phyloP scores from a whole-genome alignment of 2,797 vertebrate species.

The Acomys russatus region DNA sequence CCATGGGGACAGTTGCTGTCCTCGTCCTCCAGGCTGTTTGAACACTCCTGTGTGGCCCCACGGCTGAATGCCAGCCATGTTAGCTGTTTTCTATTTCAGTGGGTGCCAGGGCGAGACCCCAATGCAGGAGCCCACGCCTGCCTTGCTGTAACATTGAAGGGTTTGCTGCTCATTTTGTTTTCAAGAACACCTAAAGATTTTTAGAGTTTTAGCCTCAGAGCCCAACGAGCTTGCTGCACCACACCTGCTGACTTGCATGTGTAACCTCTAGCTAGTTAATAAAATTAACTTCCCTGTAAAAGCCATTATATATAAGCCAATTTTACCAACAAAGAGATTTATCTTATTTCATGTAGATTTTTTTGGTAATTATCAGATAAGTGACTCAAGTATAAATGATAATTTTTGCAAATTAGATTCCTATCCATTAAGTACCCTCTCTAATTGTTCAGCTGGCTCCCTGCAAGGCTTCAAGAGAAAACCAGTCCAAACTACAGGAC shows the following conservation, averaged over 20 bases:
- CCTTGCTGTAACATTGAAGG: background rate
- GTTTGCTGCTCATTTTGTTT: background rate
- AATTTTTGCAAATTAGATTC: background rate
- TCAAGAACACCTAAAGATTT: background rate
- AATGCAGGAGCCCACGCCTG: background rate
- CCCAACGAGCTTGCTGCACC: background rate
- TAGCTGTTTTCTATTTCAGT: background rate
- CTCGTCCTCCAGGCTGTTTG: background rate
- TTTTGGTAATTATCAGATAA: background rate
- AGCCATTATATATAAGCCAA: background rate
- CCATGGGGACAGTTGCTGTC: background rate
- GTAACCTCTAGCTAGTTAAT: conserved; percentile 1
- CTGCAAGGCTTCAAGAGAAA: background rate
- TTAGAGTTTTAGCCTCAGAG: background rate
- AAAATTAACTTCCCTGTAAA: background rate
- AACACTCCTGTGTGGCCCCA: fast-evolving
- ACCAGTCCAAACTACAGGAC: no score
- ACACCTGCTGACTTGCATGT: background rate
- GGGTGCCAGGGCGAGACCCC: background rate
- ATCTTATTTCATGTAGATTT: background rate
- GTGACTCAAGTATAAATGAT: background rate
- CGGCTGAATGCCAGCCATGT: background rate
- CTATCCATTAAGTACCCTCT: background rate
- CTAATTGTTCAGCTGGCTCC: background rate
- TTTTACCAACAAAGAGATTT: conserved; percentile 28